Base-by-base conservation (phyloP, 2,797 vertebrate genomes). In the Cuculus canorus region DNA sequence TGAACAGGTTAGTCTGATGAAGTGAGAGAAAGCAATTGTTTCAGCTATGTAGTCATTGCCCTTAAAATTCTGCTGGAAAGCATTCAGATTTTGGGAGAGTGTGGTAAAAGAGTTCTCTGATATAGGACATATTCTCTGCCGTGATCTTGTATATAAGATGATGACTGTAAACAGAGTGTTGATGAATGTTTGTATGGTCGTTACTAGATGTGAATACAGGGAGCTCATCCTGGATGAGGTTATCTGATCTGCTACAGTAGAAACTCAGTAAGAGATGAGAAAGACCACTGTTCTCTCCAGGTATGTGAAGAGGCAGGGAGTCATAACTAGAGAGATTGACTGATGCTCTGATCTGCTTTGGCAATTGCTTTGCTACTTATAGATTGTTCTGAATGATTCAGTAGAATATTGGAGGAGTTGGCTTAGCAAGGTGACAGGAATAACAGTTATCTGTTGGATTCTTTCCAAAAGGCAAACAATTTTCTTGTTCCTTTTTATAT, bases 401-500 rank as follows among this genome's bases (percentile, higher is more conserved):
- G 32, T 45, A 85, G 65, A 93, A 93, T 68, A 88, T n/a, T 59
- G 47, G 90, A 80, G 57, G 19, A 90, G 60, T 28, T 69, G 59
- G 65, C 75, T 93, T 89, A 60, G 56, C 48, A 87, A 88, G 57
- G 39, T 1, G 6, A 43, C 12, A 53, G 41, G 72, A 91, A 61
- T 85, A 52, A 54, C 73, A 61, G 78, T 71, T 90, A 77, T 96
- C 86, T 86, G 37, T 68, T 88, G 82, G 24, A 90, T 73, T 82
- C 53, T 92, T 95, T 95, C 64, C 41, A 23, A 65, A 57, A 76
- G 32, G 37, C 71, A 45, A 75, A 85, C 59, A 93, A 56, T 75
- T 84, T 96, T 87, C 88, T 93, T 95, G 24, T 91, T 71, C 71
- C 97, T 94, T 88, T 92, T 64, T 91, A 9, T 61, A 11, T 54